Percentiles rank a stretch among this genome's conserved stretches.
phyloP scores from a whole-genome alignment of 2,888 invertebrate species.

The Dolichomitus sp. region DNA sequence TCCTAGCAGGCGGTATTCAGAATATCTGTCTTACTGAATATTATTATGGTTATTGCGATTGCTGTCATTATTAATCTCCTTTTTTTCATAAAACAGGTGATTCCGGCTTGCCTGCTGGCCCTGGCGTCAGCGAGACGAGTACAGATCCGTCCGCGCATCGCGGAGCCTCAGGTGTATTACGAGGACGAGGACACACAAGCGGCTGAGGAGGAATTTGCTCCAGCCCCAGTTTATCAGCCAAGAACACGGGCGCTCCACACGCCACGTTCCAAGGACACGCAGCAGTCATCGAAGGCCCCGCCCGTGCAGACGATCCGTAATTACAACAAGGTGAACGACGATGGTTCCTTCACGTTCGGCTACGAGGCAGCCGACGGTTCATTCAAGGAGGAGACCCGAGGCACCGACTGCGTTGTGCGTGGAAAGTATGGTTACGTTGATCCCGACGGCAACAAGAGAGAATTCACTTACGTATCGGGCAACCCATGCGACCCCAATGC shows the following conservation, averaged over 20 bases:
- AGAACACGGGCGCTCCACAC: conserved; percentile 83
- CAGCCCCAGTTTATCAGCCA: conserved; percentile 79
- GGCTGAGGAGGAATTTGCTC: conserved; percentile 79
- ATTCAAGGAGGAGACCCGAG: conserved; percentile 95
- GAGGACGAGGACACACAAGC: conserved; percentile 84
- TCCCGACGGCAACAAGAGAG: conserved; percentile 94
- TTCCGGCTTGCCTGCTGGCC: conserved; percentile 79
- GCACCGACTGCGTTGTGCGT: conserved; percentile 94
- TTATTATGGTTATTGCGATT: background rate
- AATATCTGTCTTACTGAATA: background rate
- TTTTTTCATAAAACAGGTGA: conserved; percentile 74
- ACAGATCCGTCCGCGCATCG: conserved; percentile 86
- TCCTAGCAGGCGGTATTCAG: no score
- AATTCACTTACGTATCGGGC: conserved; percentile 95
- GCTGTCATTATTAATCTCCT: background rate
- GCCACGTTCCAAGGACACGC: conserved; percentile 87
- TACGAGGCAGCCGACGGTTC: conserved; percentile 94
- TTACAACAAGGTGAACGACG: conserved; percentile 94
- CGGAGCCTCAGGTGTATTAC: conserved; percentile 85
- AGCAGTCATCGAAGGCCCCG: conserved; percentile 88
- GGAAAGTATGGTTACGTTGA: conserved; percentile 96
- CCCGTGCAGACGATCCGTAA: conserved; percentile 94
- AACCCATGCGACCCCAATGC: conserved; percentile 95
- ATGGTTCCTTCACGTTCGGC: conserved; percentile 94
- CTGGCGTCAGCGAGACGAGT: conserved; percentile 86